These are phyloP conservation scores for Megaceryle torquata DNA, from an alignment of 2,113 vertebrate species.

Conservation along the genomic window DNA sequence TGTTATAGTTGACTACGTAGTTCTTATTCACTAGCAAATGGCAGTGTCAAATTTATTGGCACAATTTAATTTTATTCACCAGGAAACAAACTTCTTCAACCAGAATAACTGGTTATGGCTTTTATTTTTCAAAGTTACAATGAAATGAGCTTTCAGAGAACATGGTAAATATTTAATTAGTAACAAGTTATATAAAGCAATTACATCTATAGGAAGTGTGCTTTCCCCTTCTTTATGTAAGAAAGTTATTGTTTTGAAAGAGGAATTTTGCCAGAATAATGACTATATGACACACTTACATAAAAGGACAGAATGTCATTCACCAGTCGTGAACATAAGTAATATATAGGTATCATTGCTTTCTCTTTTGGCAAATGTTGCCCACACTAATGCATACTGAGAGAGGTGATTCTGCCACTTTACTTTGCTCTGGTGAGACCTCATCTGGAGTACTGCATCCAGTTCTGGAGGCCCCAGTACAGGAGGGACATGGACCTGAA, in stretches of 20 bases:
- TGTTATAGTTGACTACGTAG: not conserved
- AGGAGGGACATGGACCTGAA: no score
- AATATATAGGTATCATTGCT: not conserved
- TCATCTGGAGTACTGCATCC: no score
- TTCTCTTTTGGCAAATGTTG: not conserved
- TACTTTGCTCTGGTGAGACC: no score
- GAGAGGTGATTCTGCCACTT: no score
- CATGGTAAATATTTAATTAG: constrained; percentile 55
- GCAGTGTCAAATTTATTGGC: not conserved
- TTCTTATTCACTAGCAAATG: not conserved
- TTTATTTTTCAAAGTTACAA: not conserved
- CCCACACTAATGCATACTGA: not conserved
- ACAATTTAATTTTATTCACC: constrained; percentile 12
- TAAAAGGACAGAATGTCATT: not conserved
- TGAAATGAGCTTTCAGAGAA: constrained; percentile 9
- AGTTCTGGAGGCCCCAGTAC: no score
- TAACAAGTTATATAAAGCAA: not conserved
- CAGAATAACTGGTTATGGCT: constrained; percentile 9
- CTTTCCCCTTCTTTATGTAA: not conserved
- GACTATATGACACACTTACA: not conserved
- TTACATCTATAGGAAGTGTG: constrained; percentile 2
- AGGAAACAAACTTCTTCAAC: constrained; percentile 25
- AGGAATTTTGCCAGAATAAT: not conserved
- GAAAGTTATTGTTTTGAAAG: not conserved
- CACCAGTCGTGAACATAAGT: not conserved